Evolutionary conservation across 1,140 invertebrate species (phyloP).

Genomic region (Drosophila bipectinata): DNA sequence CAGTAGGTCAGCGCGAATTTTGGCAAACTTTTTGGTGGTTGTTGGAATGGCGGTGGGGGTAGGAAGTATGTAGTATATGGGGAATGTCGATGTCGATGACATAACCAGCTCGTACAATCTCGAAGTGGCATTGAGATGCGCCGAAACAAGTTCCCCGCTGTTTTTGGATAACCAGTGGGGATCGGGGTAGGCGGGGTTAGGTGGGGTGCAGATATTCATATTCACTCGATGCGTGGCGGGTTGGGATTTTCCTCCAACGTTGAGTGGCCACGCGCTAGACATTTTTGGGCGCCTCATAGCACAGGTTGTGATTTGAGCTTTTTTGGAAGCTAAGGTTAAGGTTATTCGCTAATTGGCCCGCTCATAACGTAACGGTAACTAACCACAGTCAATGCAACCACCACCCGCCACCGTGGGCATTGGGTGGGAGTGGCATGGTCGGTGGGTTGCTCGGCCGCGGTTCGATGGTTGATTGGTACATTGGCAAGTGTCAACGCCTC

Average conservation of each 20-base stretch:
- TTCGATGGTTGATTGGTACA: constrained; percentile 54
- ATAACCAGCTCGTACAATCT: constrained; percentile 54
- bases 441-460: constrained; percentile 12
- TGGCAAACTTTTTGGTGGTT: constrained; percentile 41
- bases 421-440: constrained; percentile 21
- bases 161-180: constrained; percentile 1
- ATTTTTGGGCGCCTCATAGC: constrained; percentile 79
- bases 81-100: constrained; percentile 44
- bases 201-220: constrained; percentile 3
- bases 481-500: constrained; percentile 49
- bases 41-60: neutral
- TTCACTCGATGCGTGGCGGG: constrained; percentile 58
- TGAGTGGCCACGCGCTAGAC: constrained; percentile 58
- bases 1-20: constrained; percentile 68
- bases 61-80: neutral
- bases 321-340: constrained; percentile 84
- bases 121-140: constrained; percentile 64
- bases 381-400: constrained; percentile 62
- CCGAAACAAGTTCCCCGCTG: constrained; percentile 49
- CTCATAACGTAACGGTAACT: constrained; percentile 45
- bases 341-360: constrained; percentile 75
- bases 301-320: constrained; percentile 83
- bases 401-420: neutral
- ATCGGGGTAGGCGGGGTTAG: neutral
- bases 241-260: constrained; percentile 54